Conservation (phyloP, 2,888 invertebrate genomes). For the Orthosia incerta region DNA sequence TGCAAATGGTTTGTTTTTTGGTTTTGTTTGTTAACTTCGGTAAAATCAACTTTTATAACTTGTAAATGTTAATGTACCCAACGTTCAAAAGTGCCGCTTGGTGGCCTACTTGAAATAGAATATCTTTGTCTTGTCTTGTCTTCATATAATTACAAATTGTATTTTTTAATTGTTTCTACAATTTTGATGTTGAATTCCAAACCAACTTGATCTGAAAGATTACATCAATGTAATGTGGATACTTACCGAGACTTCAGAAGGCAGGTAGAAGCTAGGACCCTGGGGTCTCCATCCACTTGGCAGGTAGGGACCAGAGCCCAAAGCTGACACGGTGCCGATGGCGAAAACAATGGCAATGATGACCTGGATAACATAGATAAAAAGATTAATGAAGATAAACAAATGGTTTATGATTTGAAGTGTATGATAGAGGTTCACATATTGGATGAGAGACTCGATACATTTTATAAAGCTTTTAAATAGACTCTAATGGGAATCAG, state of each 20-base stretch:
- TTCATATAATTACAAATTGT: too few species aligned
- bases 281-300: constrained; percentile 87
- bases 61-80: too few species aligned
- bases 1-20: too few species aligned
- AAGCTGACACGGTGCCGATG: constrained; percentile 76
- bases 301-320: constrained; percentile 85
- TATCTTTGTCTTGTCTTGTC: too few species aligned
- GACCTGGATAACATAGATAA: constrained; percentile 69
- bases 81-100: too few species aligned
- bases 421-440: neutral
- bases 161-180: too few species aligned
- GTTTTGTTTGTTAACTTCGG: too few species aligned
- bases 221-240: neutral
- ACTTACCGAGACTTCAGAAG: constrained; percentile 80
- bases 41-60: too few species aligned
- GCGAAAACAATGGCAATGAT: constrained; percentile 75
- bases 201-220: too few species aligned
- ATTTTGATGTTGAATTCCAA: too few species aligned
- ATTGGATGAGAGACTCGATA: neutral
- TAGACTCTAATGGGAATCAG: neutral
- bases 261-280: constrained; percentile 84
- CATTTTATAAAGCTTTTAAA: neutral
- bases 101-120: too few species aligned
- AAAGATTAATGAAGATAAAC: neutral
- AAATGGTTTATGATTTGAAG: neutral